Base-by-base conservation (phyloP, 2,797 vertebrate species). In the Echeneis naucrates region DNA sequence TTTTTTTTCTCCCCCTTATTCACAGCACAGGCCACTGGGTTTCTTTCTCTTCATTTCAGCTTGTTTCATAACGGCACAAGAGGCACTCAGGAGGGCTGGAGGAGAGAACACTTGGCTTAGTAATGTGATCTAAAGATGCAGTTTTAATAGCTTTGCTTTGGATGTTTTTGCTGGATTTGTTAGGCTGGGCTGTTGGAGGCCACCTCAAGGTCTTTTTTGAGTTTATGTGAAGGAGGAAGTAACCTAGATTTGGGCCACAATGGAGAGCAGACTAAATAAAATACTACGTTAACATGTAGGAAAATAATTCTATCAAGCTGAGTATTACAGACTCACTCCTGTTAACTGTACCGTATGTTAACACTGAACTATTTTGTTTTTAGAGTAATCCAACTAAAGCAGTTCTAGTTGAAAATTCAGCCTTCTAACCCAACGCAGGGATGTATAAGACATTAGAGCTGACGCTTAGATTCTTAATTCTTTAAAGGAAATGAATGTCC, bases 11-110 rank as follows among this genome's bases (percentile, higher is more conserved):
- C 75, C 52, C 24, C 42, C 40, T 52, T 78, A 58, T 70, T 79
- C 82, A 57, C 81, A 82, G 87, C 89, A 72, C 88, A 83, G 84
- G 87, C 90, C 79, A 74, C 85, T 78, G 89, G 84, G 90, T 90
- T 87, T 77, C 80, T 89, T 88, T 91, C 88, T 84, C 79, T 90
- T 83, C 77, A 82, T 78, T 92, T 77, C 85, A 86, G 85, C 89
- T 88, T 88, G 89, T 89, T 94, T 91, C 91, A 77, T 89, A 91
- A 89, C 82, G 45, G 67, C 60, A 91, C 83, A 88, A 90, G 88
- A 87, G 89, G 89, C 83, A 75, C 91, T 93, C 87, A 83, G 86
- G 82, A 92, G 88, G 85, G 84, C 81, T 84, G 81, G 73, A 92
- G 84, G 68, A 84, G 78, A 84, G 75, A 87, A 89, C 84, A 81